Evolutionary conservation across 2,113 vertebrate genomes (phyloP), one percentile per base, ranked within the genome.

Genomic region (Passer montanus): DNA sequence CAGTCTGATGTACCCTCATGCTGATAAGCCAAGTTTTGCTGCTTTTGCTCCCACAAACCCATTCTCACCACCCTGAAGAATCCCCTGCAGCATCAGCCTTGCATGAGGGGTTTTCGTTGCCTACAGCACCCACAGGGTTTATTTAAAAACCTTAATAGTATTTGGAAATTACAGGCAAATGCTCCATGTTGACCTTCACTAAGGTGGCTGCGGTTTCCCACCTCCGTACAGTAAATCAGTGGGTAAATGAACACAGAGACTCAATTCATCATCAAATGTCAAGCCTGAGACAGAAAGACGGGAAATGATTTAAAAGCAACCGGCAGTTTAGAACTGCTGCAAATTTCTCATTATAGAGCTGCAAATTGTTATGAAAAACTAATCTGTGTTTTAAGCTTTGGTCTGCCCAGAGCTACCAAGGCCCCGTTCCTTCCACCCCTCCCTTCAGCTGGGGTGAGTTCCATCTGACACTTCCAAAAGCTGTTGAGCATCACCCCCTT

Each of bases 261-360:
- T 84, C 80, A 56, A 31, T 74, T 69, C 69, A 60, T 81, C 91
- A 84, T 24, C 87, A 94, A 74, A 88, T 84, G 80, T 78, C 91
- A 92, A 70, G 66, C 15, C 56, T 56, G 75, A 70, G 75, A 78
- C 24, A 28, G 86, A 75, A 67, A 86, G 68, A 76, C 62, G 16
- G 69, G 60, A 90, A 87, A 81, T 56, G 3, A 91, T 86, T 94
- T 73, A 44, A 80, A 86, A 84, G 55, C 72, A 85, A 46, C 27
- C 2, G 0, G 47, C 66, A 55, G 79, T 49, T 72, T 49, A 80
- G 47, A 89, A 89, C 62, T 44, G 63, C 80, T 86, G 80, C 59
- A 46, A n/a, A 73, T 68, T 63, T 79, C 93, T 86, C 67, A 64
- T 80, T 76, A 72, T 10, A 50, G 31, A 63, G 33, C 70, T 67